Percentiles rank a stretch among this genome's conserved stretches.
Evolutionary conservation across 2,797 vertebrate genomes (phyloP).

Genomic region (Varecia variegata): DNA sequence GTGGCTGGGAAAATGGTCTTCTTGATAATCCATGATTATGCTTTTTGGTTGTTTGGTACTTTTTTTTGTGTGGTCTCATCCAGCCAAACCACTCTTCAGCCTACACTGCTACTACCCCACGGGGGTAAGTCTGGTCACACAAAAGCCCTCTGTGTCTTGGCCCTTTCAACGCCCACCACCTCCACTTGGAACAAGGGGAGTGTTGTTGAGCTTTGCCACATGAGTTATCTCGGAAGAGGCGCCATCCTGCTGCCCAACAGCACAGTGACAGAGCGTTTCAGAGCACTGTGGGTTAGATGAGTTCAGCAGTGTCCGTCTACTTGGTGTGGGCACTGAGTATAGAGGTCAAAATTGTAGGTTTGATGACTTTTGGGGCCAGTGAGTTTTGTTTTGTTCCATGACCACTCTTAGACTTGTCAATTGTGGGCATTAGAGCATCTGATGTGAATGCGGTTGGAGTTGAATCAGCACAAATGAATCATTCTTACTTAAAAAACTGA

Average conservation of each 20-base stretch:
- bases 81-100: background rate
- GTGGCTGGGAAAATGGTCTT: background rate
- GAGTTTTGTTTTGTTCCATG: background rate
- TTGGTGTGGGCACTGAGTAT: background rate
- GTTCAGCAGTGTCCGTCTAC: rapidly evolving
- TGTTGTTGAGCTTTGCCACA: background rate
- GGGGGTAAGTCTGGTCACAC: background rate
- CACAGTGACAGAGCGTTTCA: background rate
- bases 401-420: background rate
- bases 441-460: background rate
- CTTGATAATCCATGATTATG: background rate
- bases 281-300: background rate
- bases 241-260: background rate
- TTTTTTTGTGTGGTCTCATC: background rate
- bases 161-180: background rate
- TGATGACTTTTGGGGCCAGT: background rate
- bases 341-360: background rate
- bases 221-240: background rate
- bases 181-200: background rate
- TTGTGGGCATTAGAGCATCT: background rate
- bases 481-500: background rate
- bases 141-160: background rate
- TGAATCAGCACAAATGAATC: background rate
- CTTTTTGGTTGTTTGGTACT: background rate
- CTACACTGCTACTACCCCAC: background rate